phyloP scores from a whole-genome alignment of 2,113 vertebrate species.

The Etheostoma cragini region DNA sequence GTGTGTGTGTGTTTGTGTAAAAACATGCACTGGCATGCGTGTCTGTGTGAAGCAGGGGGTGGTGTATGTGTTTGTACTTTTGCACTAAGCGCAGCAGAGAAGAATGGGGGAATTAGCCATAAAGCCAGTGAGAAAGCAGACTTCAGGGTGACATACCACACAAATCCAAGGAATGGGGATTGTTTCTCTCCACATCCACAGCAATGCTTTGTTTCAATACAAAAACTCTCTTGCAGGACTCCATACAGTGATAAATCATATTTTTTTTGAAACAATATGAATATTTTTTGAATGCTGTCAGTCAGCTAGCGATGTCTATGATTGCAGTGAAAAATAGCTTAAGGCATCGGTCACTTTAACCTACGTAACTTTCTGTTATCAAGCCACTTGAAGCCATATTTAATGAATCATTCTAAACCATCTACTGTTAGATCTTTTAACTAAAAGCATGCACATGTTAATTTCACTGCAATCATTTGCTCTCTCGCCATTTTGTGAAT shows the following conservation, averaged over 20 bases:
- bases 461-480: too few relatives aligned
- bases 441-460: too few relatives aligned
- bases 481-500: too few relatives aligned
- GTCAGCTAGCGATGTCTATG: too few relatives aligned
- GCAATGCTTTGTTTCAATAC: constrained; percentile 20
- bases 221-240: constrained; percentile 5
- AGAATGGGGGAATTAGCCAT: constrained; percentile 72
- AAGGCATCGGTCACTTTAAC: too few relatives aligned
- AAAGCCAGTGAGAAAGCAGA: constrained; percentile 69
- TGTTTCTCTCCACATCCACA: constrained; percentile 46
- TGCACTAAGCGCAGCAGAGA: constrained; percentile 66
- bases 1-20: constrained; percentile 33
- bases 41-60: constrained; percentile 62
- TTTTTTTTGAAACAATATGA: neutral
- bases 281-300: neutral
- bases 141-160: constrained; percentile 67
- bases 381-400: too few relatives aligned
- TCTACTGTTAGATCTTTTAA: too few relatives aligned
- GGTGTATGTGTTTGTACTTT: constrained; percentile 74
- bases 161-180: constrained; percentile 57
- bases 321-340: too few relatives aligned
- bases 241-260: neutral
- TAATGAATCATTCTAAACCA: too few relatives aligned
- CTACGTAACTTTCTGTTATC: too few relatives aligned
- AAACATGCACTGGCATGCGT: constrained; percentile 69